A percentile compares a stretch with the other conserved stretches of the same genome.
Evolutionary conservation across 2,888 invertebrate genomes (phyloP).

Genomic region (Cyclophora punctaria): DNA sequence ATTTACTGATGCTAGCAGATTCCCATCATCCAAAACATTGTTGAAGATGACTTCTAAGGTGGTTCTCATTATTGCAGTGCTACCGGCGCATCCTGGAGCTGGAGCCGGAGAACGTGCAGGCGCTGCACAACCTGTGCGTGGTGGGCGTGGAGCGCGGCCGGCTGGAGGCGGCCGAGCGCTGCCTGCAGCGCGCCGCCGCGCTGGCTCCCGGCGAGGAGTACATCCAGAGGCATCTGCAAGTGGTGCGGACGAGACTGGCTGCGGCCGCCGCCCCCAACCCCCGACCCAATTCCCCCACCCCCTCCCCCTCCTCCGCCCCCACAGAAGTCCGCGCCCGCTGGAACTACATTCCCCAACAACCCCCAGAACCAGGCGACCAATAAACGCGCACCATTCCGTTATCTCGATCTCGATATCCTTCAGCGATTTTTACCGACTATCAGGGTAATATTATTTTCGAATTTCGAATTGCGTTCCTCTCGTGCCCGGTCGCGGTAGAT

Average conservation of each 20-base stretch:
- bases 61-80: conserved; percentile 75
- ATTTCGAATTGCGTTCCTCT: conserved; percentile 7
- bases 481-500: conserved; percentile 2
- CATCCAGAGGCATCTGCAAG: conserved; percentile 90
- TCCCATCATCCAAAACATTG: no score
- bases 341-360: conserved; percentile 71
- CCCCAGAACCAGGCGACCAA: conserved; percentile 61
- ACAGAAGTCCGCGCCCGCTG: conserved; percentile 62
- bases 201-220: conserved; percentile 94
- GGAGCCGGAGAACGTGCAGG: conserved; percentile 94
- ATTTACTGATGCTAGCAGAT: no score
- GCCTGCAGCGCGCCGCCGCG: conserved; percentile 85
- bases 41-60: no score
- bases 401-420: conserved; percentile 41
- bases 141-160: conserved; percentile 95
- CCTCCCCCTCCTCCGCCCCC: conserved; percentile 24
- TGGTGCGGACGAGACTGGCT: conserved; percentile 82
- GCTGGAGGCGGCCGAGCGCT: conserved; percentile 87
- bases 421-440: conserved; percentile 15
- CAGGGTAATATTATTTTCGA: conserved; percentile 21
- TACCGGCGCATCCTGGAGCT: conserved; percentile 90
- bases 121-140: conserved; percentile 96
- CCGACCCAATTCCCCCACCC: conserved; percentile 4
- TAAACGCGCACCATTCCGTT: conserved; percentile 20
- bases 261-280: conserved; percentile 18